Base-by-base conservation (phyloP, 2,888 invertebrate species). In the Eledona agricola region DNA sequence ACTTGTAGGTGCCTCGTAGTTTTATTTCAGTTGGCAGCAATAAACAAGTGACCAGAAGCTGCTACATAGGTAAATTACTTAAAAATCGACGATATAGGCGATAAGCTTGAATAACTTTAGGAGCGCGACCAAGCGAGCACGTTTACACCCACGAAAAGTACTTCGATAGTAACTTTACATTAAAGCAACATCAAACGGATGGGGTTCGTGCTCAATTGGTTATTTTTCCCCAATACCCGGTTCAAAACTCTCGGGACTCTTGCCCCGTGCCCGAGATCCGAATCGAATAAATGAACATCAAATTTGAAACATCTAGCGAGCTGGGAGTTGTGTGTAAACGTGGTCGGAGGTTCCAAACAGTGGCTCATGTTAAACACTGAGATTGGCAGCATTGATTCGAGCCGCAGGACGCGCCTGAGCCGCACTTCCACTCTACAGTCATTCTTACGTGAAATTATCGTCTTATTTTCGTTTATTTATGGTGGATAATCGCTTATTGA, bases 381-480 rank as follows among this genome's bases (percentile, higher is more conserved):
- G 26, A 7, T 25, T 25, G 19, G 15, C 15, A 37, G n/a, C 7
- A 12, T 20, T 12, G 9, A 1, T 3, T 22, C 37, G 3, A 7
- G 20, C 22, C 4, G 17, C 25, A 25, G 11, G 31, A 9, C 22
- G n/a, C 13, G 1, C 3, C 11, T 23, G 42, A 15, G 13, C 19
- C 5, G 16, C 28, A 20, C 16, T 13, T 28, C 32, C 26, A 37
- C 46, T 34, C 28, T 32, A 42, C 34, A 49, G 35, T 37, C 57
- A 57, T 46, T 52, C 47, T 57, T 55, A 55, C 57, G 57, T 57
- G 54, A 57, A 57, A 57, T 57, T 57, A 57, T 52, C 54, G 42
- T 43, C 57, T 57, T 49, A 47, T 57, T 55, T 51, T 56, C 38
- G 38, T 56, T 52, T 49, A 56, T 56, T 54, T 57, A 47, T 47